Evolutionary conservation across 2,888 invertebrate species (phyloP), one percentile per base, ranked within the genome.

Genomic region (Nemapogon koenigi): DNA sequence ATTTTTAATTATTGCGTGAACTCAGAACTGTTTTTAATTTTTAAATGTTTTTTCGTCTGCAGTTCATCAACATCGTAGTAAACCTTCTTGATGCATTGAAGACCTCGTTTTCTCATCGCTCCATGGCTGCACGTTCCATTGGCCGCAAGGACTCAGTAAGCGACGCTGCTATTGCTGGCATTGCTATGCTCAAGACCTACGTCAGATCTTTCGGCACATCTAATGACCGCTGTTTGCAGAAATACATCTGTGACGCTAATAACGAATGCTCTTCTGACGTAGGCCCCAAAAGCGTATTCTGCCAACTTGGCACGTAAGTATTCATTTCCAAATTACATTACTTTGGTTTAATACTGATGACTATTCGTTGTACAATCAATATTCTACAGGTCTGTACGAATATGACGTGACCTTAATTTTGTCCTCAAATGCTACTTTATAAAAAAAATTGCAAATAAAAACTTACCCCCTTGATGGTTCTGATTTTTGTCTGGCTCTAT

Each of bases 31-130:
- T 22, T 10, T 14, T 13, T n/a, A 26, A 35, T 15, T 25, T 35
- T n/a, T 15, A 15, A 16, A 27, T 26, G 8, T 10, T 26, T 11
- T 14, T 38, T 14, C 27, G 7, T 48, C 48, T 48, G 10, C 81
- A 94, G 94, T 91, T 94, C 80, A 91, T 94, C 80, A 91, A 90
- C 82, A 91, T 94, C 78, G 90, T 94, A 38, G 88, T 94, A 59
- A 92, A 92, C 65, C 86, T 95, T 30, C 75, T 95, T 79, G 94
- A 95, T 57, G 94, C 94, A 40, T 73, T 95, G 60, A 94, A 94
- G 76, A 93, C 93, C 17, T 94, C 94, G 25, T 93, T 95, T 82
- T 93, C 94, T 18, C 94, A 94, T 68, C 87, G 94, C 52, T 93
- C 94, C 13, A 68, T 94, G 53, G 83, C 88, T 8, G 93, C 94